Evolutionary conservation across 2,888 invertebrate genomes (phyloP).

Genomic region (Campoletis raptor): DNA sequence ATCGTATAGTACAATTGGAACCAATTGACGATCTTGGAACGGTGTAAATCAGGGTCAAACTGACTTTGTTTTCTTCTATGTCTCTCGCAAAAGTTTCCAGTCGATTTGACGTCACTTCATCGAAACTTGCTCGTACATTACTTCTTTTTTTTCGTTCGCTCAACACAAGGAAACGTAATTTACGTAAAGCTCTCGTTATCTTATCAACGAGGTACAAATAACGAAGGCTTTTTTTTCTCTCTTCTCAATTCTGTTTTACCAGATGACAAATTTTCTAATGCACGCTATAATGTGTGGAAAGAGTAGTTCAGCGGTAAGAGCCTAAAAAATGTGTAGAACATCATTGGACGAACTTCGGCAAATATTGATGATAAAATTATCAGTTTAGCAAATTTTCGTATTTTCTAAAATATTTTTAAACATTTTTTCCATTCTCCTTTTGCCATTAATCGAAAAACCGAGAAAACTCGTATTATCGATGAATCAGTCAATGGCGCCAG

Average conservation of each 20-base stretch:
- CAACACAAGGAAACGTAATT: neutral
- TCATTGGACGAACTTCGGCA: neutral
- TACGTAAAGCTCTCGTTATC: constrained; percentile 16
- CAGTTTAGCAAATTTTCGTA: neutral
- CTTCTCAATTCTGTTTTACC: neutral
- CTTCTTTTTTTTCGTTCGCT: neutral
- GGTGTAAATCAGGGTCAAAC: constrained; percentile 74
- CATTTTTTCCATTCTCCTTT: neutral
- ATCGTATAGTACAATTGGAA: constrained; percentile 68
- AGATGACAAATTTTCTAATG: neutral
- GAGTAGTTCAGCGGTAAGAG: neutral
- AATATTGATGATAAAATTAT: neutral
- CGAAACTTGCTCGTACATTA: constrained; percentile 15
- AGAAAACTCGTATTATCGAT: constrained; percentile 5
- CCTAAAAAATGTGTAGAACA: neutral
- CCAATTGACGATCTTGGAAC: constrained; percentile 74
- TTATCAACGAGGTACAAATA: constrained; percentile 1
- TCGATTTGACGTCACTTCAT: constrained; percentile 57
- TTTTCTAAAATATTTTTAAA: neutral
- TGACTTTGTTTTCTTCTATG: constrained; percentile 31
- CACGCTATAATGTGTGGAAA: neutral
- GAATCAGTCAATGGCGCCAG: constrained; percentile 14
- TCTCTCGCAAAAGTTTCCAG: constrained; percentile 61
- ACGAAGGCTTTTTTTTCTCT: constrained; percentile 5
- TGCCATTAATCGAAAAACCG: neutral